phyloP scores from a whole-genome alignment of 1,140 invertebrate species.

The Penaeus vannamei region DNA sequence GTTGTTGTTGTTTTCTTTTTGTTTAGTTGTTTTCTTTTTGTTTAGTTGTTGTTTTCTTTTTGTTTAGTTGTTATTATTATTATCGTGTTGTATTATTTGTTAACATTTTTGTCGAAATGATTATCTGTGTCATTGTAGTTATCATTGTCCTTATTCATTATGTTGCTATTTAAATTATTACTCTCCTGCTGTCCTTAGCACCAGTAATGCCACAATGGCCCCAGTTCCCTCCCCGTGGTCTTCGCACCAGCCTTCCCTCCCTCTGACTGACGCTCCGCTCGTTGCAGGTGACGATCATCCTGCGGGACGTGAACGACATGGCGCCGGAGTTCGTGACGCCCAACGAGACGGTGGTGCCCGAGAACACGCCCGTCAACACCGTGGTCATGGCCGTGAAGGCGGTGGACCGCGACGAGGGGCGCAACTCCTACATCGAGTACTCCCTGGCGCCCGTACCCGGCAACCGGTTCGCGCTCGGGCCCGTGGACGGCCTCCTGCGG shows the following conservation, averaged over 20 bases:
- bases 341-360: slow-evolving; percentile 80
- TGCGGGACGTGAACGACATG: slow-evolving; percentile 96
- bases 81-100: background rate
- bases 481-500: slow-evolving; percentile 87
- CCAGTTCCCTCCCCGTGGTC: too few relatives aligned
- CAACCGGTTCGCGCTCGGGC: slow-evolving; percentile 85
- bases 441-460: slow-evolving; percentile 76
- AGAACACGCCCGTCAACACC: slow-evolving; percentile 91
- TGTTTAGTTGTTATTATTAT: too few relatives aligned
- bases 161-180: too few relatives aligned
- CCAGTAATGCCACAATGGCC: too few relatives aligned
- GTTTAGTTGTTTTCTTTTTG: too few relatives aligned
- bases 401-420: slow-evolving; percentile 91
- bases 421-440: slow-evolving; percentile 94
- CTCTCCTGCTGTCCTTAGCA: too few relatives aligned
- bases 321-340: slow-evolving; percentile 90
- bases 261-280: background rate
- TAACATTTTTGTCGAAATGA: background rate
- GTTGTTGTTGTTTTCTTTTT: too few relatives aligned
- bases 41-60: too few relatives aligned
- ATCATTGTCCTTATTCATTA: background rate
- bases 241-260: too few relatives aligned
- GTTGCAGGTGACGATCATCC: slow-evolving; percentile 84
- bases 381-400: slow-evolving; percentile 93
- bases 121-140: background rate